Evolutionary conservation across 2,888 invertebrate species (phyloP).

Genomic region (Apotomis betuletana): DNA sequence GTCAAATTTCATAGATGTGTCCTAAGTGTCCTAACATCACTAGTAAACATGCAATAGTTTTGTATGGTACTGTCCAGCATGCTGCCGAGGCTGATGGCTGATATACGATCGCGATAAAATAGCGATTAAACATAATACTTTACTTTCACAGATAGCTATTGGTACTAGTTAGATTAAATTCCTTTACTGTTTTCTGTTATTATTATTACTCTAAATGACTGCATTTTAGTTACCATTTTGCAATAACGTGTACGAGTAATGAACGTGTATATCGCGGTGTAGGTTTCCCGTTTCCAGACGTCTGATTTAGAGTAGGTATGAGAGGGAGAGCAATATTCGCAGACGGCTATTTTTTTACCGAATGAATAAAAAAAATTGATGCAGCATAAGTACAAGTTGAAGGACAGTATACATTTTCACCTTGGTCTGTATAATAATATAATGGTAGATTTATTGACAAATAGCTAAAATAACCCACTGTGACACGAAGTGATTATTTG

Average conservation of each 20-base stretch:
- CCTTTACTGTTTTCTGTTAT: constrained; percentile 16
- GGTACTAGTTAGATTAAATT: constrained; percentile 14
- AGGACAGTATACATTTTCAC: too few relatives aligned
- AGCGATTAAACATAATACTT: constrained; percentile 24
- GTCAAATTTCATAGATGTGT: too few relatives aligned
- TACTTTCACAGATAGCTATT: constrained; percentile 28
- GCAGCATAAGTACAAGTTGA: too few relatives aligned
- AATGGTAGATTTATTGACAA: too few relatives aligned
- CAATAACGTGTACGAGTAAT: not conserved
- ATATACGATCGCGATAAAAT: constrained; percentile 17
- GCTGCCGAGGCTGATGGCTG: not conserved
- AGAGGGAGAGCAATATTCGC: not conserved
- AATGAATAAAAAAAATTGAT: too few relatives aligned
- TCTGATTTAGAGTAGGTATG: not conserved
- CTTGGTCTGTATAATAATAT: too few relatives aligned
- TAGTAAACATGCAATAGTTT: too few relatives aligned
- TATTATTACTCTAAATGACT: constrained; percentile 6
- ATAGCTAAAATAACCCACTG: too few relatives aligned
- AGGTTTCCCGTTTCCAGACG: not conserved
- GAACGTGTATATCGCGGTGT: not conserved
- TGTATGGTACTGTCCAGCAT: too few relatives aligned
- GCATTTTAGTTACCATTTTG: constrained; percentile 6
- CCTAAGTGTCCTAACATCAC: too few relatives aligned
- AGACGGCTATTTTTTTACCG: too few relatives aligned
- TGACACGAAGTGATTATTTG: too few relatives aligned